Base-by-base conservation (phyloP, 2,797 vertebrate genomes). In the Enteromius argenteus region DNA sequence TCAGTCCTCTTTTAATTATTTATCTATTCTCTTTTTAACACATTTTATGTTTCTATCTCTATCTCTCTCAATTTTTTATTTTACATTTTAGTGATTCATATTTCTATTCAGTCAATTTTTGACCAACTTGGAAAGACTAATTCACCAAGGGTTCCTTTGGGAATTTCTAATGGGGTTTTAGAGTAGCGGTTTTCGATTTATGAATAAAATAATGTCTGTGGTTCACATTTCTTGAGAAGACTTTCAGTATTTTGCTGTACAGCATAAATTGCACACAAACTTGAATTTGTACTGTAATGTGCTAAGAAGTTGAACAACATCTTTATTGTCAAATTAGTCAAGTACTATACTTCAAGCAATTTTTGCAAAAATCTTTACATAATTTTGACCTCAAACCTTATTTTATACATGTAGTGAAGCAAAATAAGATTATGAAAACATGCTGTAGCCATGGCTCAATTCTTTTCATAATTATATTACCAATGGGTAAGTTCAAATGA, bases 91-190 rank as follows among this genome's bases (percentile, higher is more conserved):
- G 30, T 10, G 11, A 51, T 56, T 37, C 56, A 56, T 75, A 37
- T 35, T 74, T 49, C 17, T 35, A 21, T 74, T 74, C 30, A 32
- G 30, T 14, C 3, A 14, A n/a, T 53, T 74, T n/a, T 51, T 37
- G 13, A 49, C 30, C 30, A 56, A 75, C 72, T 13, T 32, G 49
- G 30, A 37, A 56, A 56, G 49, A 51, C 32, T 75, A 74, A 74
- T 37, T 53, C 19, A n/a, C 72, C 30, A 53, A 53, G 19, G 10
- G 5, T 37, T 75, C 49, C 49, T 75, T 37, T 37, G 72, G 72
- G 74, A 42, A 42, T 60, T 74, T 74, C 30, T 35, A 53, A 74
- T 74, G 30, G 72, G 5, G 53, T 74, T 46, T 72, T 46, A 72
- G 42, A 72, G 44, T 46, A 72, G 42, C 14, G 3, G 14, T 30